These are phyloP conservation scores for Macrostomum lignano DNA, from an alignment of 1,140 invertebrate species.

Conservation along the genomic window DNA sequence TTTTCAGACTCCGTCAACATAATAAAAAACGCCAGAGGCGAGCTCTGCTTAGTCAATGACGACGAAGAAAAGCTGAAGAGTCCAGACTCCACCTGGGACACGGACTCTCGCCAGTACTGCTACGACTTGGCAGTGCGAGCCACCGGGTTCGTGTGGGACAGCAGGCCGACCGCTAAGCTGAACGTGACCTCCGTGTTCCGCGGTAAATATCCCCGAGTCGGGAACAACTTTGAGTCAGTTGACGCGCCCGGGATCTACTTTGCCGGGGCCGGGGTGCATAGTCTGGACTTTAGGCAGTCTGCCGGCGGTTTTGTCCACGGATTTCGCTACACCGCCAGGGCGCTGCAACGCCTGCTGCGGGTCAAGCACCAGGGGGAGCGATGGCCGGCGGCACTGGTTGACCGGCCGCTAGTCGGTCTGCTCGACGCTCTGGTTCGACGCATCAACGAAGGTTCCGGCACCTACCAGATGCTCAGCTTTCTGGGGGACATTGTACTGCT, in stretches of 20 bases:
- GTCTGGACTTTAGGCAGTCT: conserved; percentile 28
- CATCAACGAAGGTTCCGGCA: conserved; percentile 29
- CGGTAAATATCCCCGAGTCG: conserved; percentile 25
- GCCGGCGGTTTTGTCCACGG: conserved; percentile 32
- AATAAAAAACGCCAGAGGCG: too few species aligned
- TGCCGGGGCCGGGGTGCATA: conserved; percentile 25
- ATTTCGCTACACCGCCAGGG: conserved; percentile 30
- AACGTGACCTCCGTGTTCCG: too few species aligned
- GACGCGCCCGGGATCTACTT: conserved; percentile 21
- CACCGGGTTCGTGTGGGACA: neutral
- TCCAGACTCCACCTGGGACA: too few species aligned
- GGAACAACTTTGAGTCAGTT: conserved; percentile 22
- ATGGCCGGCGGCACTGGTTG: conserved; percentile 24
- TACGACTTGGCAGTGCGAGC: too few species aligned
- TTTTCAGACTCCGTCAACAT: too few species aligned
- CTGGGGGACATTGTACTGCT: conserved; percentile 22
- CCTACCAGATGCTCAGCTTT: conserved; percentile 30
- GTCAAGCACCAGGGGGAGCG: conserved; percentile 18
- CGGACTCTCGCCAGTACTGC: too few species aligned
- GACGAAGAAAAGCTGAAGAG: too few species aligned
- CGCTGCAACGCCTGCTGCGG: conserved; percentile 22
- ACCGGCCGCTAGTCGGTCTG: conserved; percentile 12
- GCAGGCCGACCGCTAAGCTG: too few species aligned
- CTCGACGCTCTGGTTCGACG: conserved; percentile 19
- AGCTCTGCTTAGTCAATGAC: too few species aligned